Evolutionary conservation across 2,888 invertebrate species (phyloP).

Genomic region (Kuschelorhynchus macadamiae): DNA sequence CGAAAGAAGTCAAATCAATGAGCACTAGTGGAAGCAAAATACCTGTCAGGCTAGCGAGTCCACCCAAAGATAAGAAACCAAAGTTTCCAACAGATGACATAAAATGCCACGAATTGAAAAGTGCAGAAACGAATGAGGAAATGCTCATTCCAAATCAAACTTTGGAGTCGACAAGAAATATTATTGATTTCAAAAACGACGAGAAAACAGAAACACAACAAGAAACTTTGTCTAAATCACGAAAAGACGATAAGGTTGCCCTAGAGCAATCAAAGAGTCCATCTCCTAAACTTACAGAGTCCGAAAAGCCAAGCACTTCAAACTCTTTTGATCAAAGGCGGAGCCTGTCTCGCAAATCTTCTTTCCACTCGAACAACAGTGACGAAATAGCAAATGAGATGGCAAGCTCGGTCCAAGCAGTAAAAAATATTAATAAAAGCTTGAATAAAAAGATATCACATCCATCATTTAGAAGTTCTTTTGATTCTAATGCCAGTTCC

Average conservation of each 20-base stretch:
- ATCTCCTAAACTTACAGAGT: slow-evolving; percentile 31
- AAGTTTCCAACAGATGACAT: neutral
- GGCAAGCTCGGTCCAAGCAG: slow-evolving; percentile 52
- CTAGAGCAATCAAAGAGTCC: slow-evolving; percentile 22
- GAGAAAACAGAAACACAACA: neutral
- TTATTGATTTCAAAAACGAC: neutral
- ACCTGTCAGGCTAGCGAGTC: slow-evolving; percentile 57
- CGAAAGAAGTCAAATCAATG: slow-evolving; percentile 55
- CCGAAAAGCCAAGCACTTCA: slow-evolving; percentile 28
- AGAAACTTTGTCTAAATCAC: neutral
- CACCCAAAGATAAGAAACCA: slow-evolving; percentile 27
- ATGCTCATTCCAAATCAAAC: too few relatives aligned
- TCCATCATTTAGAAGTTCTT: slow-evolving; percentile 58
- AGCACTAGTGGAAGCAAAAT: slow-evolving; percentile 59
- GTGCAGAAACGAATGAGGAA: neutral
- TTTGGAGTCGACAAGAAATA: neutral
- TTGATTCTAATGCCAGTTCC: slow-evolving; percentile 64
- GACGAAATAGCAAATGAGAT: slow-evolving; percentile 57
- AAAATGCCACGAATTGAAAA: neutral
- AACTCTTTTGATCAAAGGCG: slow-evolving; percentile 34
- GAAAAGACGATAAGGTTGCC: neutral
- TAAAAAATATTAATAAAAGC: slow-evolving; percentile 57
- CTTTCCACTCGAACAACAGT: slow-evolving; percentile 38
- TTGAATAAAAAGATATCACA: slow-evolving; percentile 33
- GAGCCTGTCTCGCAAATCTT: slow-evolving; percentile 38